These are phyloP conservation scores for Ormyrus thymus DNA, from an alignment of 2,888 invertebrate species.

Conservation along the genomic window DNA sequence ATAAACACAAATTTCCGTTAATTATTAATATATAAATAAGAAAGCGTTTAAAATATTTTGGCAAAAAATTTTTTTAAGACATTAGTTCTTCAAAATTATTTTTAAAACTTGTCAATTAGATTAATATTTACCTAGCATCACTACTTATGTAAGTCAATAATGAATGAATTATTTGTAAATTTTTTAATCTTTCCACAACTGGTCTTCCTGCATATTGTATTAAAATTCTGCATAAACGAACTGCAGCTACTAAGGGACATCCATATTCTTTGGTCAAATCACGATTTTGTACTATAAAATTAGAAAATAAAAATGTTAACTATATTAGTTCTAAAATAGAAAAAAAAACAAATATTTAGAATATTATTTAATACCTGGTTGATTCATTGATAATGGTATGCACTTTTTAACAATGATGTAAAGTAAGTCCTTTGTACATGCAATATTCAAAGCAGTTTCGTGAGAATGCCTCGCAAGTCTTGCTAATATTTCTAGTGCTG, in stretches of 20 bases:
- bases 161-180: constrained; percentile 76
- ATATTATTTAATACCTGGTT: constrained; percentile 37
- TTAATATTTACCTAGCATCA: constrained; percentile 67
- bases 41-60: neutral
- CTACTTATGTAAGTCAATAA: constrained; percentile 78
- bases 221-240: constrained; percentile 85
- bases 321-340: neutral
- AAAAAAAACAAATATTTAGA: neutral
- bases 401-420: constrained; percentile 79
- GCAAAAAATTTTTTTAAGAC: neutral
- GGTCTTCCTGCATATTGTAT: constrained; percentile 73
- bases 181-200: constrained; percentile 63
- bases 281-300: constrained; percentile 66
- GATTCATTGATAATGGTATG: constrained; percentile 73
- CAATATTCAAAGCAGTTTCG: constrained; percentile 80
- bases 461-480: constrained; percentile 87
- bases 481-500: constrained; percentile 86
- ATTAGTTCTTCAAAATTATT: neutral
- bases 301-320: too few species aligned
- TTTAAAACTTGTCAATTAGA: constrained; percentile 7
- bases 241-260: constrained; percentile 81
- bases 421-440: constrained; percentile 81
- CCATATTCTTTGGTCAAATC: constrained; percentile 78
- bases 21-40: constrained; percentile 3
- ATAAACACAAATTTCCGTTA: too few species aligned